Evolutionary conservation across 2,888 invertebrate genomes (phyloP), one percentile per base, ranked within the genome.

Genomic region (Apamea sordens): DNA sequence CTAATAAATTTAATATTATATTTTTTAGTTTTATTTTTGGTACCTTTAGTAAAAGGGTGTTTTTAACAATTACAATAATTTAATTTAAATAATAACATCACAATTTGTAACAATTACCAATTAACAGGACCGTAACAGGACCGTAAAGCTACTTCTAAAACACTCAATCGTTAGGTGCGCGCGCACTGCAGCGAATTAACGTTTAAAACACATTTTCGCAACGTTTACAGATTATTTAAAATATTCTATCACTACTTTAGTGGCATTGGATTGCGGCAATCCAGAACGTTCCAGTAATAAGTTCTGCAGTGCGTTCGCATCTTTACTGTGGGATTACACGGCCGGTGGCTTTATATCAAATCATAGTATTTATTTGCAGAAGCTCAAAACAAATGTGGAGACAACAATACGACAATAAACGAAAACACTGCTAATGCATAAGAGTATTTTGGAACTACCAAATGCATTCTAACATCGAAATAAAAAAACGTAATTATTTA

Each of bases 1-100:
- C 97, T 97, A 97, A 97, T 97, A 97, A 97, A 97, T 97, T 97
- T 97, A 97, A 96, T 97, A 97, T 96, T 96, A 95, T 96, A 96
- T 73, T 82, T 73, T 72, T 76, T 90, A 82, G 93, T 95, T 95
- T 95, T 91, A 93, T 94, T 96, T 92, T 61, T 76, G 73, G 28
- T 65, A 47, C 77, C 73, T 72, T 7, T 13, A 81, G 7, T 78
- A 36, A 71, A 71, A 63, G 0, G 2, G 21, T 41, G 24, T 44
- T n/a, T 24, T 82, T 18, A 86, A 75, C 71, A 86, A 67, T 78
- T 64, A 77, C 32, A 82, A 84, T 87, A 79, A 83, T 89, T 89
- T 89, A 88, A 86, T 86, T 85, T 80, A 80, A 79, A 83, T 85
- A 76, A 80, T 89, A 88, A 89, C 88, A 88, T 86, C 86, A 89